Conservation (phyloP, 2,113 vertebrate genomes). For the Calyptommatus sinebrachiatus region DNA sequence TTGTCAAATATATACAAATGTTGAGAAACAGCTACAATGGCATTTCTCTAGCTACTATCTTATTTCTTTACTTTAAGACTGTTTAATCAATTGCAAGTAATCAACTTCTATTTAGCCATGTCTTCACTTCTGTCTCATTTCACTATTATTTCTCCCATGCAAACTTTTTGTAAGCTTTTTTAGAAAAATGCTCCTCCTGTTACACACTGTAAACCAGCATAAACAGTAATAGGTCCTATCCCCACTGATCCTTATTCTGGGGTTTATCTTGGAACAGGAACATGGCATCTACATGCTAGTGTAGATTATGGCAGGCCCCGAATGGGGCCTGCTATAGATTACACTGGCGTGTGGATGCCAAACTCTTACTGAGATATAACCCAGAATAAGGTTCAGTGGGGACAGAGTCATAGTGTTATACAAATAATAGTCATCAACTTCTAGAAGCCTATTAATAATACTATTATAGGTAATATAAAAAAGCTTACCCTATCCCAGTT, state of each 20-base stretch:
- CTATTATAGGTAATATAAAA: background rate
- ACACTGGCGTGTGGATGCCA: no score
- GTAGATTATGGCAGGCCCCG: no score
- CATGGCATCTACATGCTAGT: no score
- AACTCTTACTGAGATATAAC: no score
- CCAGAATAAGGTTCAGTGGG: no score
- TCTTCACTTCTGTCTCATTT: background rate
- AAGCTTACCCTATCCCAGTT: slow-evolving; percentile 92
- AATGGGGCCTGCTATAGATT: no score
- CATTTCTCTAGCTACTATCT: background rate
- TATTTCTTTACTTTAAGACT: no score
- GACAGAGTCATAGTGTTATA: background rate
- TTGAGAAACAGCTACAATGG: background rate
- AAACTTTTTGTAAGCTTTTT: background rate
- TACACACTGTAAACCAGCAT: background rate
- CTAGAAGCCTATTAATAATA: slow-evolving; percentile 2
- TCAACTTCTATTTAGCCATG: background rate
- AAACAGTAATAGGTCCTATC: no score
- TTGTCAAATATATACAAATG: background rate
- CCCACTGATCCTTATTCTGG: no score
- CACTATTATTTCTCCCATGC: no score
- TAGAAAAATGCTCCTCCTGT: background rate
- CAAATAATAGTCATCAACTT: background rate
- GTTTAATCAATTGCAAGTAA: background rate
- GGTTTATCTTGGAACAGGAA: no score